A percentile compares a stretch with the other conserved stretches of the same genome.
Evolutionary conservation across 2,113 vertebrate genomes (phyloP).

Genomic region (Malurus elegans): DNA sequence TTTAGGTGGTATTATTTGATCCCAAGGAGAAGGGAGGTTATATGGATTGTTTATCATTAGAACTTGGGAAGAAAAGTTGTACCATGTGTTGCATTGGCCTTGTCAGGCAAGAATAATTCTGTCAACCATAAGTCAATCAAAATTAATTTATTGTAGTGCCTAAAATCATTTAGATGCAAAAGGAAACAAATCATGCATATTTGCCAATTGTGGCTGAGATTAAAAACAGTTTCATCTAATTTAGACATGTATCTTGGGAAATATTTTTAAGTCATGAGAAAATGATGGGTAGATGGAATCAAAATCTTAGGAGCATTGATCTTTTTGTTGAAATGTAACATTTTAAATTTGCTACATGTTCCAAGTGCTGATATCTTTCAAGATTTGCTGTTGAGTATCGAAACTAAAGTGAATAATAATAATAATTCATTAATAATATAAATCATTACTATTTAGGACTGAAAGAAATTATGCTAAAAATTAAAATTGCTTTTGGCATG

Average conservation of each 20-base stretch:
- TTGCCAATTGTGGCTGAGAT: neutral
- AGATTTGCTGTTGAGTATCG: neutral
- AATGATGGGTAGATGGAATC: neutral
- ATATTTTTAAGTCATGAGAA: neutral
- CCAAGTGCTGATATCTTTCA: neutral
- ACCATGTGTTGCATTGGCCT: neutral
- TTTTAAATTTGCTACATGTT: accelerated
- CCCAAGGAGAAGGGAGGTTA: neutral
- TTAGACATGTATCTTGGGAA: neutral
- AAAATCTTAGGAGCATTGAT: neutral
- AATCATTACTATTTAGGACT: neutral
- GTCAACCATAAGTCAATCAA: neutral
- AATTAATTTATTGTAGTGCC: neutral
- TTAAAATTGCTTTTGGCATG: neutral
- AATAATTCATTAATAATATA: neutral
- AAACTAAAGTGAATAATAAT: neutral
- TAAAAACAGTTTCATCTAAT: neutral
- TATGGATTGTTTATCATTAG: neutral
- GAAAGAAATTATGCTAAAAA: neutral
- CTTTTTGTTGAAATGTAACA: neutral
- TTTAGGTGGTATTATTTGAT: neutral
- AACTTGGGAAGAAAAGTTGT: neutral
- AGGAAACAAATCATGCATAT: neutral
- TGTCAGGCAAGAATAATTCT: neutral
- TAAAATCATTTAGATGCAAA: neutral